A percentile compares a stretch with the other conserved stretches of the same genome.
phyloP scores from a whole-genome alignment of 2,888 invertebrate species.

The Neria commutata region DNA sequence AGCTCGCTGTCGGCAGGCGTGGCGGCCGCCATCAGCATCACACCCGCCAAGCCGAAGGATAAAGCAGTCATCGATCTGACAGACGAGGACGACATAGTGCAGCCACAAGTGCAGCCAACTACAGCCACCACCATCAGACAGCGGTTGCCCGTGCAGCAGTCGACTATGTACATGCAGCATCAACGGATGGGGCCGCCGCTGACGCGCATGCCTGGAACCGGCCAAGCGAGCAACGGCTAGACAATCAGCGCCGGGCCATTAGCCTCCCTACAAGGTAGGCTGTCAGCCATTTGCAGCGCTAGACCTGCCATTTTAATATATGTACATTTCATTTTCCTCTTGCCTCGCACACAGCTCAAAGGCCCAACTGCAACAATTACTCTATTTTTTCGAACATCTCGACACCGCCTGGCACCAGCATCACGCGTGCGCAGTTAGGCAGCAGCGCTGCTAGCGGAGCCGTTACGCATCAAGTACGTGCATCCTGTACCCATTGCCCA shows the following conservation, averaged over 20 bases:
- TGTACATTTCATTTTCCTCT: not conserved
- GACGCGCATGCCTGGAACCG: slow-evolving; percentile 15
- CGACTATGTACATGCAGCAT: slow-evolving; percentile 22
- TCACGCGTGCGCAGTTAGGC: slow-evolving; percentile 42
- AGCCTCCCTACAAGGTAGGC: slow-evolving; percentile 31
- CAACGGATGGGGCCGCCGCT: slow-evolving; percentile 20
- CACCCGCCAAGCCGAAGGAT: slow-evolving; percentile 53
- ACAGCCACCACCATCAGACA: too few relatives aligned
- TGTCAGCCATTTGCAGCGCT: too few relatives aligned
- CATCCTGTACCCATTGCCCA: slow-evolving; percentile 62
- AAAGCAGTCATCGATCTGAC: slow-evolving; percentile 74
- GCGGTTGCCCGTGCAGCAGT: too few relatives aligned
- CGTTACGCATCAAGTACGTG: slow-evolving; percentile 41
- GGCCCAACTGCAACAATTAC: slow-evolving; percentile 19
- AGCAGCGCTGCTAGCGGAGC: slow-evolving; percentile 53
- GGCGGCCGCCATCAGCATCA: slow-evolving; percentile 36
- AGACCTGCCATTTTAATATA: too few relatives aligned
- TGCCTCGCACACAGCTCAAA: not conserved
- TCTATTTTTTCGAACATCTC: slow-evolving; percentile 29
- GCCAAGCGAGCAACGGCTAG: slow-evolving; percentile 23
- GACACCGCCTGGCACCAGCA: slow-evolving; percentile 37
- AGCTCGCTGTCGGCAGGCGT: too few relatives aligned
- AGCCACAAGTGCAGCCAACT: too few relatives aligned
- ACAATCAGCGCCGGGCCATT: slow-evolving; percentile 7
- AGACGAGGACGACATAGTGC: slow-evolving; percentile 72